Evolutionary conservation across 2,888 invertebrate species (phyloP).

Genomic region (Hirtodrosophila duncani): DNA sequence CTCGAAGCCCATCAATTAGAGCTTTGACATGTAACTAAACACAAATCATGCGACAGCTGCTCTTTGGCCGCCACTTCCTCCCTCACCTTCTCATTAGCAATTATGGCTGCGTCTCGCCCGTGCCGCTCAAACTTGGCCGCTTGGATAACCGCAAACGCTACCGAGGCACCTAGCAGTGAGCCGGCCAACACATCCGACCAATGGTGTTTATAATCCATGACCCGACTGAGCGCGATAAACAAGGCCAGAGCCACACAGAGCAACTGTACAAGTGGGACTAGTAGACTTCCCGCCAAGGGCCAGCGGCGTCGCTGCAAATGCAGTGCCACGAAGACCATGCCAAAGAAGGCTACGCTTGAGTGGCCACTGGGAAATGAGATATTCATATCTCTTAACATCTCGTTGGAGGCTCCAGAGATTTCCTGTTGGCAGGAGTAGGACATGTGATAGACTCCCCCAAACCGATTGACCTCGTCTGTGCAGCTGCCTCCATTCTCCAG

Average conservation of each 20-base stretch:
- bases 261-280: constrained; percentile 81
- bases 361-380: constrained; percentile 72
- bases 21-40: constrained; percentile 47
- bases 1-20: constrained; percentile 44
- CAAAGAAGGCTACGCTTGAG: constrained; percentile 56
- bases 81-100: constrained; percentile 12
- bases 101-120: not conserved
- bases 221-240: constrained; percentile 91
- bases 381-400: constrained; percentile 36
- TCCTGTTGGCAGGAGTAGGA: constrained; percentile 35
- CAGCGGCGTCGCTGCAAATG: constrained; percentile 51
- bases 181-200: constrained; percentile 97
- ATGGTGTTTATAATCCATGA: constrained; percentile 98
- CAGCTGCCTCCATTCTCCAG: constrained; percentile 48
- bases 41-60: constrained; percentile 56
- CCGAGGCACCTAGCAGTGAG: constrained; percentile 82
- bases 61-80: constrained; percentile 1
- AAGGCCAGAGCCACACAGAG: constrained; percentile 86
- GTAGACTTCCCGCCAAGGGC: constrained; percentile 28
- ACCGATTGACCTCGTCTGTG: constrained; percentile 18
- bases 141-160: constrained; percentile 81
- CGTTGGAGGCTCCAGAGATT: constrained; percentile 16
- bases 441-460: constrained; percentile 35
- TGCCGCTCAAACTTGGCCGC: constrained; percentile 66
- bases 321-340: constrained; percentile 53